Evolutionary conservation across 2,113 vertebrate species (phyloP), one percentile per base, ranked within the genome.

Genomic region (Apistogramma diplotaenia): DNA sequence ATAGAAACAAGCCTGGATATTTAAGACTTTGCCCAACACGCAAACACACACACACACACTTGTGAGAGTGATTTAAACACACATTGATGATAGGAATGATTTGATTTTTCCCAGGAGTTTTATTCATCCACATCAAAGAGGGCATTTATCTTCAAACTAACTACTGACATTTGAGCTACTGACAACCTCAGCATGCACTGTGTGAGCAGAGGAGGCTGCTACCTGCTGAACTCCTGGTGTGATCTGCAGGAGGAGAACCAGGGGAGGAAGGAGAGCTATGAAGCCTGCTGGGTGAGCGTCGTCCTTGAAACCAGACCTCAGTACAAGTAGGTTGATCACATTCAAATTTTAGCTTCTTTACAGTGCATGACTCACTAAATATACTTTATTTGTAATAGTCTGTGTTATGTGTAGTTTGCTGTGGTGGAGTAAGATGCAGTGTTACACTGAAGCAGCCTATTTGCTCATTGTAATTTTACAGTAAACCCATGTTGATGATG

Each of bases 251-350:
- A 95, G 74, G 83, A 87, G 4, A 85, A 95, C 80, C 80, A 85
- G 54, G 73, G 62, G 77, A 92, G 74, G 79, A 95, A 80, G 56
- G 94, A 95, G 73, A 86, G 76, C 12, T 96, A 92, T 53, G 73
- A 93, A 16, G 90, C 87, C 21, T 89, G 84, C 21, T 95, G 93
- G 95, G 78, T 94, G 73, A 89, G 93, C 65, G 72, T 94, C 80
- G 92, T 94, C 53, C 85, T 94, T 55, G 92, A 95, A 86, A 94
- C 90, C 0, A 93, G 91, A 76, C 91, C 90, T 49, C 88, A 93
- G 60, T 89, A 91, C 82, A 94, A 78, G 94, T 95, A 92, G 25
- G 90, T 51, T 11, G 9, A 67, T 59, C 23, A 40, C 5, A n/a
- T 46, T 25, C 19, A 21, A 49, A 3, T 49, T 10, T 51, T 18